A percentile compares a stretch with the other conserved stretches of the same genome.
Evolutionary conservation across 30 jellyfish, hydroid and myxozoan species (phyloP).

Genomic region (Phacellophora camtschatica): DNA sequence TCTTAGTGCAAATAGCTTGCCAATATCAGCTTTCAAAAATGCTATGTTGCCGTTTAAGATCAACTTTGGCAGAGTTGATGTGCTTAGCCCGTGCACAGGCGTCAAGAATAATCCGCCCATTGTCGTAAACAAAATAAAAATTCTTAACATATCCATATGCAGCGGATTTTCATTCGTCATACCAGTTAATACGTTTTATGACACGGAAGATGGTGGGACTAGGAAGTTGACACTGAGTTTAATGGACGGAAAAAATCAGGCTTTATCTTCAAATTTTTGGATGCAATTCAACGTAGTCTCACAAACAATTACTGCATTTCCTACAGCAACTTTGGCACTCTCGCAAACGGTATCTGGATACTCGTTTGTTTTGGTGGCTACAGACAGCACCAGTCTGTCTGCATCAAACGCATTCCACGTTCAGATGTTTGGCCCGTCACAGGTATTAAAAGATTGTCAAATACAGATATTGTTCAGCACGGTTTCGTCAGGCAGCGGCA

Average conservation of each 20-base stretch:
- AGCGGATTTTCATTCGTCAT: constrained; percentile 43
- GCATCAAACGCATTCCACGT: constrained; percentile 59
- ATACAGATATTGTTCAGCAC: constrained; percentile 21
- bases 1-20: constrained; percentile 11
- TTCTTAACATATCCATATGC: constrained; percentile 24
- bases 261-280: constrained; percentile 50
- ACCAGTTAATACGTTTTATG: constrained; percentile 82
- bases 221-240: constrained; percentile 37
- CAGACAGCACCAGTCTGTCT: constrained; percentile 70
- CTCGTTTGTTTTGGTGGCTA: constrained; percentile 59
- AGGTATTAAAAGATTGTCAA: constrained; percentile 67
- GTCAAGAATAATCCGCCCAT: constrained; percentile 57
- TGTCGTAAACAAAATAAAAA: not conserved
- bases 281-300: constrained; percentile 39
- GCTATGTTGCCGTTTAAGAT: constrained; percentile 44
- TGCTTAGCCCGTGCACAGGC: constrained; percentile 44
- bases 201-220: constrained; percentile 90
- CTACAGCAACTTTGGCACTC: constrained; percentile 31
- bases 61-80: constrained; percentile 34
- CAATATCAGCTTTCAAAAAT: constrained; percentile 2
- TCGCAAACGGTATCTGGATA: constrained; percentile 19
- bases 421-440: constrained; percentile 49
- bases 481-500: constrained; percentile 3
- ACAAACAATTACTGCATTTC: constrained; percentile 57
- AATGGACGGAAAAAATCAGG: not conserved